These are phyloP conservation scores for Lepidothrix coronata DNA, from an alignment of 2,113 vertebrate species.

Conservation along the genomic window DNA sequence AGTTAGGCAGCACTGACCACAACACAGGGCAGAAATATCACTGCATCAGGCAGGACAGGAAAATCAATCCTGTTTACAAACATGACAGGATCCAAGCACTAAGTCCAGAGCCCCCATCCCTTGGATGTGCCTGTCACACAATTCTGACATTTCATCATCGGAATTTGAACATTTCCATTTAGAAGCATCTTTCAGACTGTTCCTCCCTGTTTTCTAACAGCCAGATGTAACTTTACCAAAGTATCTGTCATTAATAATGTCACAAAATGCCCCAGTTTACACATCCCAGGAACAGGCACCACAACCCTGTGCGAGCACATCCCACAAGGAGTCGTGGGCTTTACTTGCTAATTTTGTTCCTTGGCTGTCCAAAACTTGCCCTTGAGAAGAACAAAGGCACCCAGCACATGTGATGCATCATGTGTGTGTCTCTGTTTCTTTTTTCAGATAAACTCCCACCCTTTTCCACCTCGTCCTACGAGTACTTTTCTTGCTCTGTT, in stretches of 20 bases:
- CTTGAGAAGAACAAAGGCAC: not conserved
- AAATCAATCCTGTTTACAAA: constrained; percentile 28
- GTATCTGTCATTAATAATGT: not conserved
- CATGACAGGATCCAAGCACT: not conserved
- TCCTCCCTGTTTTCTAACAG: not conserved
- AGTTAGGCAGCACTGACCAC: not conserved
- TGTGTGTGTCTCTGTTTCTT: not conserved
- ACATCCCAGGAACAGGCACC: not conserved
- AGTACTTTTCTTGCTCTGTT: constrained; percentile 18
- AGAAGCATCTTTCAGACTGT: not conserved
- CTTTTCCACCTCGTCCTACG: not conserved
- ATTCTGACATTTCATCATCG: accelerated
- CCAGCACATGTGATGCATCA: not conserved
- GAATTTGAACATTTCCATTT: not conserved
- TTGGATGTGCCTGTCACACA: not conserved
- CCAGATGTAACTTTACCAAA: not conserved
- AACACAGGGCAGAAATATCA: not conserved
- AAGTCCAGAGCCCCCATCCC: not conserved
- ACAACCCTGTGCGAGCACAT: accelerated
- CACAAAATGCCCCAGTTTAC: not conserved
- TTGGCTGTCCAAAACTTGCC: not conserved
- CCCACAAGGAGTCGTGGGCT: not conserved
- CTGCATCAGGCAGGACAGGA: not conserved
- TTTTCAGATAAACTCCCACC: constrained; percentile 44
- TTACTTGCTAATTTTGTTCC: not conserved